phyloP scores from a whole-genome alignment of 2,888 invertebrate species.

The Beris morrisii region DNA sequence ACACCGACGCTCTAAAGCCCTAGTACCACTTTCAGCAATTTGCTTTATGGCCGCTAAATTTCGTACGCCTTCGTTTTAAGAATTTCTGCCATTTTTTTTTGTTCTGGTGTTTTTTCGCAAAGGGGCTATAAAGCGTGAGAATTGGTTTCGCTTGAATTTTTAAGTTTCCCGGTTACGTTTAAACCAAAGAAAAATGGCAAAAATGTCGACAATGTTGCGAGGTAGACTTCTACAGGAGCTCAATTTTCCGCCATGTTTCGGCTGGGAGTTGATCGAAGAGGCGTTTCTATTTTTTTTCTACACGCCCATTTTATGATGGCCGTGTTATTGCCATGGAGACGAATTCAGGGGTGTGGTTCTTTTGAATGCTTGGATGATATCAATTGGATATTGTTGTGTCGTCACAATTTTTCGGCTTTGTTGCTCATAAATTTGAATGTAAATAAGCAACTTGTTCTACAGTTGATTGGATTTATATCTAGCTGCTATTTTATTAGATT shows the following conservation, averaged over 20 bases:
- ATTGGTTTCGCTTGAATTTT: background rate
- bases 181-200: no score
- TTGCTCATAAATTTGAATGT: no score
- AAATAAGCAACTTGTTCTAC: no score
- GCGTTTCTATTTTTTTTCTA: slow-evolving; percentile 6
- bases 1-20: background rate
- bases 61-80: background rate
- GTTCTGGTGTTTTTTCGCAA: background rate
- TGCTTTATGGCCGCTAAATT: slow-evolving; percentile 30
- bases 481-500: no score
- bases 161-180: no score
- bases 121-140: background rate
- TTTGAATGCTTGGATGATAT: no score
- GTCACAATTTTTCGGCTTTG: no score
- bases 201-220: no score
- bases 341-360: slow-evolving; percentile 29
- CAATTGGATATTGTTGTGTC: no score
- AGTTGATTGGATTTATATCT: no score
- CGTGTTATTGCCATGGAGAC: slow-evolving; percentile 25
- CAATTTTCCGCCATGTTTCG: no score
- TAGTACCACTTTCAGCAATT: slow-evolving; percentile 25
- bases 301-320: slow-evolving; percentile 34
- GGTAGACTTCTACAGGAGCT: no score
- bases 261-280: background rate
- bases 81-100: background rate